Conservation (phyloP, 2,797 vertebrate genomes). For the Cetoscarus ocellatus region DNA sequence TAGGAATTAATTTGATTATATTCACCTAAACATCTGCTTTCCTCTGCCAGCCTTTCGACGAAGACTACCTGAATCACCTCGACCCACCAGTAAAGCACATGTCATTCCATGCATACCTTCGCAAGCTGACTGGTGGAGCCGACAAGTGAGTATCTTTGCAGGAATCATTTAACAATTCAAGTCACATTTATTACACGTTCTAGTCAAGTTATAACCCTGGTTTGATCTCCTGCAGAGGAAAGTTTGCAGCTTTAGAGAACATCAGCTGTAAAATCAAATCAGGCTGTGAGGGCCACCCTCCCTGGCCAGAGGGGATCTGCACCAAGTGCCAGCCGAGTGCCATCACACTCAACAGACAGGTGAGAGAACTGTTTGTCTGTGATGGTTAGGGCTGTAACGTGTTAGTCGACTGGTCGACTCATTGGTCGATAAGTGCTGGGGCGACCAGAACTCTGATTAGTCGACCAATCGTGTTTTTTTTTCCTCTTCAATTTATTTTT, state of each 20-base stretch:
- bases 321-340: slow-evolving; percentile 99
- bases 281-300: slow-evolving; percentile 97
- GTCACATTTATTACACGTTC: fast-evolving
- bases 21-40: neutral
- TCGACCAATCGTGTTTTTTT: no score
- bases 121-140: slow-evolving; percentile 97
- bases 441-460: no score
- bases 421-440: no score
- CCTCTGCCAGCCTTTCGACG: slow-evolving; percentile 93
- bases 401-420: no score
- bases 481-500: no score
- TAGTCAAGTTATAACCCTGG: neutral
- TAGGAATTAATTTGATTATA: neutral
- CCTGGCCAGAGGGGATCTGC: slow-evolving; percentile 98
- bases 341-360: slow-evolving; percentile 98
- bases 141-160: slow-evolving; percentile 89
- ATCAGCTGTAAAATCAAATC: slow-evolving; percentile 99
- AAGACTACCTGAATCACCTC: slow-evolving; percentile 99
- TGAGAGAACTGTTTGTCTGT: slow-evolving; percentile 45
- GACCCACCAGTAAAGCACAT: slow-evolving; percentile 99
- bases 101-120: slow-evolving; percentile 99
- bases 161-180: no score
- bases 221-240: slow-evolving; percentile 85
- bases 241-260: slow-evolving; percentile 98
- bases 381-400: no score